These are phyloP conservation scores for Ennomos fuscantarius DNA, from an alignment of 2,888 invertebrate species.

Conservation along the genomic window DNA sequence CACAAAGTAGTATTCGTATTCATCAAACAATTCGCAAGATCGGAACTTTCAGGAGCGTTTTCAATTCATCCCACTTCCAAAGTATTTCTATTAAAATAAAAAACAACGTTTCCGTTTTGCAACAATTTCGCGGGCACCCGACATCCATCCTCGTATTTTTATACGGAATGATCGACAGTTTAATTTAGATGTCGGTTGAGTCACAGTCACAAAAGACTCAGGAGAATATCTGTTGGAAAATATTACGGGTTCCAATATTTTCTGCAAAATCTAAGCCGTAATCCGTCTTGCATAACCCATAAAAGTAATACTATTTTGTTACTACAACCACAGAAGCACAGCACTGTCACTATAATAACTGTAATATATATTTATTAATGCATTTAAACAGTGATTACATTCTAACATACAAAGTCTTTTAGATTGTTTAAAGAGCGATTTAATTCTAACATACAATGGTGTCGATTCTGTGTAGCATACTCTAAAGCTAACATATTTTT, in stretches of 20 bases:
- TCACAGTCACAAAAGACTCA: conserved; percentile 13
- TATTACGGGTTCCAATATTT: not conserved
- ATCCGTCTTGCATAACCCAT: too few species aligned
- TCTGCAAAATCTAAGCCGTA: conserved; percentile 1
- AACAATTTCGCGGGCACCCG: conserved; percentile 20
- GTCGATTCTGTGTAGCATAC: too few species aligned
- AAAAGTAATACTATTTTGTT: too few species aligned
- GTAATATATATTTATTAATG: too few species aligned
- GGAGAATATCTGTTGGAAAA: not conserved
- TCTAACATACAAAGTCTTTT: too few species aligned
- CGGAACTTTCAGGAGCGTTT: conserved; percentile 10
- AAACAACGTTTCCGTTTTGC: conserved; percentile 25
- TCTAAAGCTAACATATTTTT: too few species aligned
- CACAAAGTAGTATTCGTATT: conserved; percentile 2
- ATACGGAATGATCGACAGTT: conserved; percentile 41
- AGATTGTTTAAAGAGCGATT: too few species aligned
- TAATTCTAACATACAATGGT: too few species aligned
- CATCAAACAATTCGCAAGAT: conserved; percentile 5
- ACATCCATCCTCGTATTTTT: conserved; percentile 35
- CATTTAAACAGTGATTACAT: too few species aligned
- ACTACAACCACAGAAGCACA: too few species aligned
- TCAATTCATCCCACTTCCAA: conserved; percentile 22
- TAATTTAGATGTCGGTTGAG: conserved; percentile 39
- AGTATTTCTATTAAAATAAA: conserved; percentile 25
- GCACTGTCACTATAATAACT: too few species aligned